Evolutionary conservation across 2,797 vertebrate genomes (phyloP).

Genomic region (Intellagama lesueurii): DNA sequence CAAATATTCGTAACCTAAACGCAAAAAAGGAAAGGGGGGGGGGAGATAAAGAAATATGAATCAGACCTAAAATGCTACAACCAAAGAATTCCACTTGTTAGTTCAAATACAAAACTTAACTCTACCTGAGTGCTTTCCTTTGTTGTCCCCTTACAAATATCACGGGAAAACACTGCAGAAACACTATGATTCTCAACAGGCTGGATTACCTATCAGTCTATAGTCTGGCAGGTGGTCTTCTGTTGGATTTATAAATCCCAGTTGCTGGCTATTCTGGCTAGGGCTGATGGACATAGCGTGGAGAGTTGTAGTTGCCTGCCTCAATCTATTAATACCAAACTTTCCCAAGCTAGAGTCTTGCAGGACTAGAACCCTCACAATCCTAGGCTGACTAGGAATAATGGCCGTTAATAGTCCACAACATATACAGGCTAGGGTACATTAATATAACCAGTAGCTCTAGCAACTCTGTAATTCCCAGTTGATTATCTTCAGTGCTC

Average conservation of each 20-base stretch:
- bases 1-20: slow-evolving; percentile 92
- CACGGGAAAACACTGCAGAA: background rate
- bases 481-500: background rate
- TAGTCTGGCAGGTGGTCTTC: background rate
- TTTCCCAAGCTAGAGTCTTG: background rate
- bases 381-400: background rate
- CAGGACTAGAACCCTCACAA: background rate
- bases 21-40: background rate
- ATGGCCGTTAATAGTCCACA: background rate
- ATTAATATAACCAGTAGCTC: background rate
- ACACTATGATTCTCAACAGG: background rate
- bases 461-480: background rate
- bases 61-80: background rate
- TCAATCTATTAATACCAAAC: background rate
- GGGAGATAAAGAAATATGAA: background rate
- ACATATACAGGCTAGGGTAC: background rate
- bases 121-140: background rate
- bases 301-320: background rate
- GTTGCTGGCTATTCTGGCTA: background rate
- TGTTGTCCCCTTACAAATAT: background rate
- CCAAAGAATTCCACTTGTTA: background rate
- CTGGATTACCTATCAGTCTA: background rate
- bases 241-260: background rate
- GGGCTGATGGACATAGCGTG: background rate
- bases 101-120: background rate